Percentiles rank a stretch among this genome's conserved stretches.
Conservation (phyloP, 2,888 invertebrate genomes). For the Sesia apiformis region DNA sequence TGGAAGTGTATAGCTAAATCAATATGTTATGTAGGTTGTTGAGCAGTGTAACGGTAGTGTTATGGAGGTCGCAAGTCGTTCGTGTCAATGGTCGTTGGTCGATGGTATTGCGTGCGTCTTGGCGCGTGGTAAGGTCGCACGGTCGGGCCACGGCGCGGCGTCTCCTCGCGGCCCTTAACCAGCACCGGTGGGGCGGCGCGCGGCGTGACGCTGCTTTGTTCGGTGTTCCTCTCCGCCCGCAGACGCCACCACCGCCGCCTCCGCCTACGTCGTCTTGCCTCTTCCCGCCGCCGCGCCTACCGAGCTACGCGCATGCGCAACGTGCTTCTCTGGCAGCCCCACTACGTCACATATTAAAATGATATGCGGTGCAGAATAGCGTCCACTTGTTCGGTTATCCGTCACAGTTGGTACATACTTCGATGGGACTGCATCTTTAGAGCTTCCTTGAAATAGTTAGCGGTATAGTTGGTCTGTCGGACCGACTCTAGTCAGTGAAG, state of each 20-base stretch:
- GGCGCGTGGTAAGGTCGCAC: constrained; percentile 30
- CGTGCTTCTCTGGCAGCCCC: constrained; percentile 43
- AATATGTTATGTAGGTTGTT: constrained; percentile 47
- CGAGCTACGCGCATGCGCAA: constrained; percentile 54
- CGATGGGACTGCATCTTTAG: constrained; percentile 28
- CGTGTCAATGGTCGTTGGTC: constrained; percentile 60
- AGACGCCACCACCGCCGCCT: constrained; percentile 27
- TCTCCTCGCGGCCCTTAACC: constrained; percentile 32
- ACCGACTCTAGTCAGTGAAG: constrained; percentile 32
- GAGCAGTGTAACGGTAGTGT: constrained; percentile 30
- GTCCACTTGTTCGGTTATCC: constrained; percentile 30
- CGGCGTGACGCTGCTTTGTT: constrained; percentile 48
- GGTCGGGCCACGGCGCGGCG: constrained; percentile 17
- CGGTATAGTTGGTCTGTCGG: constrained; percentile 21
- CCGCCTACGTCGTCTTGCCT: constrained; percentile 35
- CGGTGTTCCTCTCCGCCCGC: constrained; percentile 19
- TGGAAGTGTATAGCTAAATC: constrained; percentile 21
- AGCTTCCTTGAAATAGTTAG: constrained; percentile 15
- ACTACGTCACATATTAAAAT: constrained; percentile 54
- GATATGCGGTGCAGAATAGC: constrained; percentile 43
- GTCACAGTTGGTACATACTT: constrained; percentile 28
- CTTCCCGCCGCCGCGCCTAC: constrained; percentile 56
- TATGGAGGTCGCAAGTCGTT: constrained; percentile 25
- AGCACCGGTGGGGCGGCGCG: constrained; percentile 29
- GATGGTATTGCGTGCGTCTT: constrained; percentile 52